Evolutionary conservation across 2,888 invertebrate genomes (phyloP).

Genomic region (Criorhina ranunculi): DNA sequence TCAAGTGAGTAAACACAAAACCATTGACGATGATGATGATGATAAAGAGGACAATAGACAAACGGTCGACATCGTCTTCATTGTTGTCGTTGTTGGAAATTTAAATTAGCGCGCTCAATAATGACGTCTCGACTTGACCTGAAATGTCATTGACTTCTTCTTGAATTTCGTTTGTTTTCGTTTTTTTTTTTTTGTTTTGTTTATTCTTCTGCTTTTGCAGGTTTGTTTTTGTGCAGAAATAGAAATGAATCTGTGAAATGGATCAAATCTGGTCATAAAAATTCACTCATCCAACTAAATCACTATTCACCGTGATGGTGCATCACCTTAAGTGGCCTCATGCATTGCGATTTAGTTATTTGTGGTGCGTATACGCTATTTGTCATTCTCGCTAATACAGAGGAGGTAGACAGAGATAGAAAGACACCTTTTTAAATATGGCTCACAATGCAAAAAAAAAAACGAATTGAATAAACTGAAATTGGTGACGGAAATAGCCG

Average conservation of each 20-base stretch:
- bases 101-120: slow-evolving; percentile 28
- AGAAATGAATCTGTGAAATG: slow-evolving; percentile 32
- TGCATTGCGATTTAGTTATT: slow-evolving; percentile 59
- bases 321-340: slow-evolving; percentile 70
- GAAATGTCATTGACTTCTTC: slow-evolving; percentile 66
- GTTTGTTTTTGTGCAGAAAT: slow-evolving; percentile 13
- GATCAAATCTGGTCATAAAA: slow-evolving; percentile 33
- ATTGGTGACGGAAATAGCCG: slow-evolving; percentile 76
- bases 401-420: slow-evolving; percentile 32
- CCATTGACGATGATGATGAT: slow-evolving; percentile 19
- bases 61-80: slow-evolving; percentile 32
- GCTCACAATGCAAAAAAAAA: slow-evolving; percentile 60
- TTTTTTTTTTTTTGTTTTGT: slow-evolving; percentile 7
- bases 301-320: neutral
- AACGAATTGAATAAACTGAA: slow-evolving; percentile 22
- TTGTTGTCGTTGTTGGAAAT: slow-evolving; percentile 7
- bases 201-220: neutral
- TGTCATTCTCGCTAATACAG: slow-evolving; percentile 46
- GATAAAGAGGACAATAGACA: slow-evolving; percentile 52
- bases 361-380: slow-evolving; percentile 57
- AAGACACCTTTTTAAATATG: slow-evolving; percentile 59
- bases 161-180: slow-evolving; percentile 1
- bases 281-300: slow-evolving; percentile 6
- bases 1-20: slow-evolving; percentile 7
- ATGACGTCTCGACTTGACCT: slow-evolving; percentile 46